Evolutionary conservation across 2,888 invertebrate genomes (phyloP), one percentile per base, ranked within the genome.

Genomic region (Acrobasis suavella): DNA sequence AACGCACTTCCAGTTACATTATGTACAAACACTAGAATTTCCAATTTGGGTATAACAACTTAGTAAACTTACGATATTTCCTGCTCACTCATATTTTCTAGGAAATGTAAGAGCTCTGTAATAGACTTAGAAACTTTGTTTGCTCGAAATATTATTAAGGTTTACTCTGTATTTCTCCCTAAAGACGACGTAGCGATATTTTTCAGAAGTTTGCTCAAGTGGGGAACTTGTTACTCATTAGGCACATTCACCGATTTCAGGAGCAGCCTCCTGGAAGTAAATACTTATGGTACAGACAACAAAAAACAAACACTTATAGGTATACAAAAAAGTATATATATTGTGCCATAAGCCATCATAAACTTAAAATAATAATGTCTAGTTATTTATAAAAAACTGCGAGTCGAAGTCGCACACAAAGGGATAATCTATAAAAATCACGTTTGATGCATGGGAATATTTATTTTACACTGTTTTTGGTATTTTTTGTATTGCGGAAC

Each of bases 161-260:
- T 46, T 54, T 54, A 38, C n/a, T 12, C 51, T 15, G 38, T 38
- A 54, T 54, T 54, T 54, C 54, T 15, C 52, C 52, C 14, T 1
- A 38, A 54, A 38, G 38, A 15, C 54, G 38, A 54, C 37, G 9
- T 15, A 38, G 15, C 15, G 54, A 54, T 39, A 39, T 56, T 38
- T 56, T 16, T 39, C 39, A 56, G 54, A 54, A 54, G 56, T 56
- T 59, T 59, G 15, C 32, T 37, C n/a, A 15, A 59, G 59, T 50
- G 37, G 49, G 50, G 50, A 59, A 59, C 59, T 59, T 49, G 32
- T 60, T 39, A 50, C 60, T 51, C 60, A 51, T 60, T 51, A 60
- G 17, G 38, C 39, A 60, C 51, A 60, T 51, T 60, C 51, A 60
- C 42, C 39, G 42, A 56, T 56, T 42, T 56, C 17, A 6, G 37